Base-by-base conservation (phyloP, 2,797 vertebrate species). In the Trichosurus vulpecula region DNA sequence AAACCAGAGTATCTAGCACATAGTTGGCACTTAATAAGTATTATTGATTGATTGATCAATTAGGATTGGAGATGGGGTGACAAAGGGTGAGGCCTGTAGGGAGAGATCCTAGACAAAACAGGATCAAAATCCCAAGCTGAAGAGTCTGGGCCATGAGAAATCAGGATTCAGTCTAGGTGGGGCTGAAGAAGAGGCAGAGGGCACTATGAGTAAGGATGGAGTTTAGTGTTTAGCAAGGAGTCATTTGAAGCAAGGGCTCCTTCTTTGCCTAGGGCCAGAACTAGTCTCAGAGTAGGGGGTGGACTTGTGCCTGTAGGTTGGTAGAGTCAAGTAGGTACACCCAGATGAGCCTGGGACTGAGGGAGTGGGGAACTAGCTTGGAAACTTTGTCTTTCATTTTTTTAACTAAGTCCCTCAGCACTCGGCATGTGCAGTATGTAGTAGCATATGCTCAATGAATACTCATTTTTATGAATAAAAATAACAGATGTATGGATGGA, bases 401-500 rank as follows among this genome's bases (percentile, higher is more conserved):
- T 95, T 27, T 81, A 61, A 51, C n/a, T 41, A 54, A 54, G 14
- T 47, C 8, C 9, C 10, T 95, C 52, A 41, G 35, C 61, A 3
- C 90, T 93, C 12, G 91, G 13, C 10, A 57, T 3, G 19, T 11
- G 8, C 55, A 90, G 12, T 29, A 55, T 41, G 91, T 95, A 54
- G 55, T 56, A 56, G 8, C 55, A 29, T 56, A 55, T 29, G 56
- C 66, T 93, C 30, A 25, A 94, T 25, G 87, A 54, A 94, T 91
- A 94, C 56, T 94, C 56, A 74, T 10, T 74, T 66, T 16, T n/a
- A n/a, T 66, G 58, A 66, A 66, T 66, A 35, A 66, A 55, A 95
- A 54, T 92, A n/a, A 94, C 95, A 54, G 10, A 74, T 81, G 9
- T 92, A 30, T 61, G 52, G 19, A 74, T 95, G 54, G 93, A 91